Conservation (phyloP, 2,113 vertebrate genomes). For the Hippoglossus stenolepis region DNA sequence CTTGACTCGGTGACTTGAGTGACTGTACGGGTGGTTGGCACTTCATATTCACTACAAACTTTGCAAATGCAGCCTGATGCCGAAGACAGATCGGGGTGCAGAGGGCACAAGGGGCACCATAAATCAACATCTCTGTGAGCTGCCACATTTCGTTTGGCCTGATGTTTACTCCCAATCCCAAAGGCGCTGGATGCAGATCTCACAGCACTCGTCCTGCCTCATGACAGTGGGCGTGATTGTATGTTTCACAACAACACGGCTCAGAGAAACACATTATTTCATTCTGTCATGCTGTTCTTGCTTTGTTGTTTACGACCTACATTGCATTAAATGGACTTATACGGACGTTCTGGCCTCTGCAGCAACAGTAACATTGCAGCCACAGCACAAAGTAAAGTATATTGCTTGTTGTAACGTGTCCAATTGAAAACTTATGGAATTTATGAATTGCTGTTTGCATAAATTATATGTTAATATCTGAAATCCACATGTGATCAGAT, state of each 20-base stretch:
- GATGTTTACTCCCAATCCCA: conserved; percentile 64
- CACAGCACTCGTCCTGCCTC: conserved; percentile 53
- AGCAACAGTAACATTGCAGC: not conserved
- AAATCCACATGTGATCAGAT: no score
- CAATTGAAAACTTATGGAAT: no score
- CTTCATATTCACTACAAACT: conserved; percentile 62
- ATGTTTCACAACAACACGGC: conserved; percentile 48
- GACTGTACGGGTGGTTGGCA: conserved; percentile 56
- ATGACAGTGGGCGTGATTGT: conserved; percentile 61
- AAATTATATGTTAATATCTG: no score
- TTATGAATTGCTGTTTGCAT: no score
- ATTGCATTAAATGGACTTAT: not conserved
- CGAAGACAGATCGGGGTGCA: conserved; percentile 66
- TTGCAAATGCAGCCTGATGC: conserved; percentile 71
- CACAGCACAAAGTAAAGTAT: no score
- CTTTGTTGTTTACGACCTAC: not conserved
- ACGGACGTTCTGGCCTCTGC: not conserved
- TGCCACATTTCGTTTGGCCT: conserved; percentile 74
- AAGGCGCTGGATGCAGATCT: conserved; percentile 57
- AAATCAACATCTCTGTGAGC: conserved; percentile 80
- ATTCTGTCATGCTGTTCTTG: conserved; percentile 24
- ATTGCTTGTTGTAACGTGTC: no score
- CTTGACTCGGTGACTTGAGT: conserved; percentile 16
- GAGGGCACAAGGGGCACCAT: conserved; percentile 71
- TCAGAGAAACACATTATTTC: conserved; percentile 38